A percentile compares a stretch with the other conserved stretches of the same genome.
Conservation (phyloP, 2,797 vertebrate genomes). For the Hyperoplus lanceolatus region DNA sequence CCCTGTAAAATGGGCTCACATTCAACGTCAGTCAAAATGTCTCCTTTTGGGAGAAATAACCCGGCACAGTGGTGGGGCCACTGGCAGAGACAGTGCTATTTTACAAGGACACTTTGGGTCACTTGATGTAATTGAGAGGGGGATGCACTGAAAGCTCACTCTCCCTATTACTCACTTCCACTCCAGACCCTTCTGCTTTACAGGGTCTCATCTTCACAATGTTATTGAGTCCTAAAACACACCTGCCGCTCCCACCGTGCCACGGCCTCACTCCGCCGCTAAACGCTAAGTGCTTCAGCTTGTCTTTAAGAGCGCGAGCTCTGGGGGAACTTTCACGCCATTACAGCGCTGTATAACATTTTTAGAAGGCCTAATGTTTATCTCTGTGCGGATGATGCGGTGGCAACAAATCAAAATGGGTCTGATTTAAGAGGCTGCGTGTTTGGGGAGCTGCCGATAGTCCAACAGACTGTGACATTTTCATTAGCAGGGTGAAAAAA, state of each 20-base stretch:
- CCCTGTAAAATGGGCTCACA: constrained; percentile 29
- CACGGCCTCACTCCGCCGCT: constrained; percentile 43
- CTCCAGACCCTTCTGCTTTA: constrained; percentile 65
- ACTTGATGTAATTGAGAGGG: constrained; percentile 71
- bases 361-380: constrained; percentile 52
- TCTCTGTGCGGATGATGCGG: constrained; percentile 40
- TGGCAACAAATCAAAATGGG: constrained; percentile 4
- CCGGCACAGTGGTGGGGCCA: constrained; percentile 14
- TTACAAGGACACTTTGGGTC: constrained; percentile 64
- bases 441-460: neutral
- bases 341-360: constrained; percentile 48
- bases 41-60: constrained; percentile 50
- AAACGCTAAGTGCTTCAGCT: constrained; percentile 61
- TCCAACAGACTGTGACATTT: constrained; percentile 17
- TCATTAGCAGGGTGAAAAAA: constrained; percentile 8
- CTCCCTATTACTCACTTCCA: constrained; percentile 56
- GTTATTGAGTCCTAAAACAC: constrained; percentile 80
- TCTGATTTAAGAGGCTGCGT: constrained; percentile 14
- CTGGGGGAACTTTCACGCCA: constrained; percentile 48
- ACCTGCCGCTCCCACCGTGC: constrained; percentile 70
- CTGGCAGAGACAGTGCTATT: constrained; percentile 39
- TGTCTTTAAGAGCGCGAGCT: constrained; percentile 55
- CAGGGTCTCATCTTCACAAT: constrained; percentile 63
- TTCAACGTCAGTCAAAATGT: constrained; percentile 43
- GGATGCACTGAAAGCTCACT: constrained; percentile 57